Evolutionary conservation across 2,888 invertebrate species (phyloP), one percentile per base, ranked within the genome.

Genomic region (Macrophya alboannulata): DNA sequence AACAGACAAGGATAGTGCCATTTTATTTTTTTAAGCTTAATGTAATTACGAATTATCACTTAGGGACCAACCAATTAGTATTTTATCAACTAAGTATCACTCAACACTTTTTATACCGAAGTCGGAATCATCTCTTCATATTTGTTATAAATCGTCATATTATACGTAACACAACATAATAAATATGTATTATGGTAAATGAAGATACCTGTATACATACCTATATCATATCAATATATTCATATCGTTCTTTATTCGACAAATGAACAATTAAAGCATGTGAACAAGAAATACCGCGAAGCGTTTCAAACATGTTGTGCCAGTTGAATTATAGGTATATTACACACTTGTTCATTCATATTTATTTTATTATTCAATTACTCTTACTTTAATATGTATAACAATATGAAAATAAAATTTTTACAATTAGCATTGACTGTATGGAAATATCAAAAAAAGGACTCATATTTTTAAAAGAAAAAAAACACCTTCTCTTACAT

Each of bases 31-130:
- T 86, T 87, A 87, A 87, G 86, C 86, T 84, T 87, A 72, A 88
- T 84, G 84, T 81, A 84, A 84, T 85, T 77, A 87, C 87, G 85
- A 48, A 68, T 45, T 87, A 87, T 86, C 85, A 84, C 71, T 88
- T 89, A 89, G 87, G 87, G 86, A 88, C 86, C 88, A 89, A 89
- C 88, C 85, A 88, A 87, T 74, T 84, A 84, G 83, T 84, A 87
- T 88, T 86, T 86, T 81, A 81, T 81, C n/a, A 15, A 21, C 62
- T 74, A 74, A 74, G 45, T 74, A 45, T 74, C 21, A 45, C 43
- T 74, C 9, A 77, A 65, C 25, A 82, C n/a, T 17, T 68, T 83
- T 83, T 88, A 79, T 87, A 86, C 86, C 31, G 86, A 88, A 81
- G 43, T 65, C 65, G 31, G 40, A 79, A 40, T 51, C 68, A 59